Conservation (phyloP, 1,140 invertebrate species). For the Anadara kagoshimensis region DNA sequence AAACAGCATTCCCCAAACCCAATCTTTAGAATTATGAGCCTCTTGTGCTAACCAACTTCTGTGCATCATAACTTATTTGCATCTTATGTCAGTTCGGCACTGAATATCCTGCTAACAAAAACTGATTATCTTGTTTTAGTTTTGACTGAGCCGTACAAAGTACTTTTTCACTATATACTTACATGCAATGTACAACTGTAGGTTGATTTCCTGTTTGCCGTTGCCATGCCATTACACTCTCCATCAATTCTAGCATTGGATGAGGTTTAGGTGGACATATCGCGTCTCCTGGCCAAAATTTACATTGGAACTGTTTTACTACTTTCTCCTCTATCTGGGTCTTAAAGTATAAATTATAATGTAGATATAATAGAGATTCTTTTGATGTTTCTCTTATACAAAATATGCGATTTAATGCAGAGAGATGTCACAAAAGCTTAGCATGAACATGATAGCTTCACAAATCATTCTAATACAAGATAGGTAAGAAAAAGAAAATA, state of each 20-base stretch:
- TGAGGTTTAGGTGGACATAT: not conserved
- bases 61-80: not conserved
- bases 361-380: too few species aligned
- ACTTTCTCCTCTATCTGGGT: conserved; percentile 4
- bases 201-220: not conserved
- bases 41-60: not conserved
- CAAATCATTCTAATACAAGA: too few species aligned
- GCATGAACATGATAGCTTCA: too few species aligned
- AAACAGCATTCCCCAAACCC: too few species aligned
- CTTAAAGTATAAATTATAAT: not conserved
- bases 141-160: too few species aligned
- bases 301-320: conserved; percentile 25
- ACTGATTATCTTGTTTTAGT: too few species aligned
- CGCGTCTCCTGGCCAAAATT: conserved; percentile 12
- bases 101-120: not conserved
- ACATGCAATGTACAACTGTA: conserved; percentile 14
- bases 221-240: conserved; percentile 8
- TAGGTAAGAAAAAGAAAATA: too few species aligned
- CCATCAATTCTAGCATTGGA: conserved; percentile 13
- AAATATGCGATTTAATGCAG: too few species aligned
- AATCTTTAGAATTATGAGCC: too few species aligned
- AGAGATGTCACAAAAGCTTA: too few species aligned
- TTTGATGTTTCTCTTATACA: too few species aligned
- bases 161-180: not conserved
- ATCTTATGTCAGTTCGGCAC: not conserved